Base-by-base conservation (phyloP, 1,140 invertebrate species). In the Heterodera carotae region DNA sequence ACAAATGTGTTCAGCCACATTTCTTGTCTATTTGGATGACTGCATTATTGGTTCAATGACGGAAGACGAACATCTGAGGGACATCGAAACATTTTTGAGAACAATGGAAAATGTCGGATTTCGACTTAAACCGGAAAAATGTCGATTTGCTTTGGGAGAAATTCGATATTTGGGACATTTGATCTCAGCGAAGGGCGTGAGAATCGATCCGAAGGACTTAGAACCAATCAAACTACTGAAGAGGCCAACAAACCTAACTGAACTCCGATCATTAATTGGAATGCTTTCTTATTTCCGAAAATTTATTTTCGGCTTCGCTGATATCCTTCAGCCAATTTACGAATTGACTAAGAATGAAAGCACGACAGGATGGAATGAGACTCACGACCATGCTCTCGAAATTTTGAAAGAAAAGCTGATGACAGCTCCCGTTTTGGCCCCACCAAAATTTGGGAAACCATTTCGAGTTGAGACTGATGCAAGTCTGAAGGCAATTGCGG, bases 1-100 rank as follows among this genome's bases (percentile, higher is more conserved):
- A 10, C 77, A 43, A 7, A 43, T 60, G 36, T 36, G 76, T 6
- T 66, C 15, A 2, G 62, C 78, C 7, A 60, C 39, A 18, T 78
- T 79, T 56, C 70, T 79, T 8, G 78, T 80, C 2, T 80, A 80
- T 33, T 48, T 80, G 53, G 78, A 80, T 62, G 78, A 80, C 39
- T 56, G 78, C 25, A 31, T 80, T 12, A 22, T 80, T 15, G 76
- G 48, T 15, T 39, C 36, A 27, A 15, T 29, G 7, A 39, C 39
- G 3, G 77, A 80, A 72, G 29, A 75, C 0, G 18, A 62, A 31
- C 76, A 79, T 31, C 34, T 80, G 6, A 43, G 10, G 1, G 77
- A 80, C 34, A 27, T 80, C 6, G 43, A 78, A 31, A 22, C 12
- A 1, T 68, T 80, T 12, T 18, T 80, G 8, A 36, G 15, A n/a